Percentiles rank a stretch among this genome's conserved stretches.
These are phyloP conservation scores for Protula sp. DNA, from an alignment of 2,888 invertebrate genomes.

Conservation along the genomic window DNA sequence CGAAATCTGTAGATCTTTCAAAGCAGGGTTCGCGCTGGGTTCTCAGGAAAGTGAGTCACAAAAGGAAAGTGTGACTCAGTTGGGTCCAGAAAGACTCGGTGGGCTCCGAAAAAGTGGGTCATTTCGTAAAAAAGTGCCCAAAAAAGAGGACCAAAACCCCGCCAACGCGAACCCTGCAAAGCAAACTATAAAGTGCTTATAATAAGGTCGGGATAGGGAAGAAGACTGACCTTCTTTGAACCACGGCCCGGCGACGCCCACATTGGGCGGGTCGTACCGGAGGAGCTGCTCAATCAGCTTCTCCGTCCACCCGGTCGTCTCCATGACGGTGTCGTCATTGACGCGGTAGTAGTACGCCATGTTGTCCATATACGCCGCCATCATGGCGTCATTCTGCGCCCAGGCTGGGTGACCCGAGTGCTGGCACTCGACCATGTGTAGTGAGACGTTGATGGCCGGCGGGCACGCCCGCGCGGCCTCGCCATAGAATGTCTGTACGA, in stretches of 20 bases:
- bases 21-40: too few species aligned
- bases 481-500: constrained; percentile 14
- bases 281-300: constrained; percentile 22
- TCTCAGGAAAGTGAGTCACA: too few species aligned
- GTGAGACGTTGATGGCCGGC: constrained; percentile 15
- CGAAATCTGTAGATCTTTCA: too few species aligned
- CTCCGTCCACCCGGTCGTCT: constrained; percentile 25
- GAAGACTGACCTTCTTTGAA: constrained; percentile 15
- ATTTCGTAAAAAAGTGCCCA: too few species aligned
- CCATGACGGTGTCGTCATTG: constrained; percentile 27
- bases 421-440: constrained; percentile 26
- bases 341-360: constrained; percentile 27
- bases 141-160: too few species aligned
- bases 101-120: too few species aligned
- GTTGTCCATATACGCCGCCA: constrained; percentile 30
- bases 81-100: too few species aligned
- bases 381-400: constrained; percentile 31
- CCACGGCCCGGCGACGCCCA: constrained; percentile 28
- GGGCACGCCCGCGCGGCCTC: constrained; percentile 12
- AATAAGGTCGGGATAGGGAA: too few species aligned
- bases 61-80: too few species aligned
- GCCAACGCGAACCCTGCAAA: too few species aligned
- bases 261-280: constrained; percentile 23
- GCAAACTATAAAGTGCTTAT: too few species aligned
- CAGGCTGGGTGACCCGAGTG: constrained; percentile 26